phyloP scores from a whole-genome alignment of 2,888 invertebrate species.

The Alloplasta piceator region DNA sequence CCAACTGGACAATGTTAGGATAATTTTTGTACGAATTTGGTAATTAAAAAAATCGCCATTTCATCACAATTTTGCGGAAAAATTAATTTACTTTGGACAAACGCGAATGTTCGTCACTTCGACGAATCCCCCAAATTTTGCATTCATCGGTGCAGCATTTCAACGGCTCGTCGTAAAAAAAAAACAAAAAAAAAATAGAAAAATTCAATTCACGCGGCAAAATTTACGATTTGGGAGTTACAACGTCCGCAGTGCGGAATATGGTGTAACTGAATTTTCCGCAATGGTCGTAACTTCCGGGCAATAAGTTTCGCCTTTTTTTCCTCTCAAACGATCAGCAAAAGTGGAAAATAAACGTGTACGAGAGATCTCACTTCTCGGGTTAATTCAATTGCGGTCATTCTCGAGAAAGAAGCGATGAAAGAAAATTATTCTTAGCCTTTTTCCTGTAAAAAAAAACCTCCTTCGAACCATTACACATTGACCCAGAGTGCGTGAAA shows the following conservation, averaged over 20 bases:
- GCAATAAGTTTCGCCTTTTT: not conserved
- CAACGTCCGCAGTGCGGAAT: not conserved
- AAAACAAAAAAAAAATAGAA: conserved; percentile 1
- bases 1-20: too few species aligned
- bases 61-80: too few species aligned
- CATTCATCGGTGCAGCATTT: not conserved
- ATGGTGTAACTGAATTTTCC: not conserved
- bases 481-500: not conserved
- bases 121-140: conserved; percentile 7
- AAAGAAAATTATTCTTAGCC: too few species aligned
- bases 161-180: not conserved
- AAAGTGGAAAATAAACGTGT: not conserved
- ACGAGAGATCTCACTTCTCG: too few species aligned
- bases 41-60: too few species aligned
- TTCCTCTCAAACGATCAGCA: not conserved
- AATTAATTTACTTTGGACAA: too few species aligned
- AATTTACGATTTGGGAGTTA: not conserved
- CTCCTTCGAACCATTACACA: too few species aligned
- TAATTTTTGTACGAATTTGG: too few species aligned
- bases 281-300: not conserved
- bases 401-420: too few species aligned
- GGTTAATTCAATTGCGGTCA: not conserved
- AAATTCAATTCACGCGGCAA: not conserved
- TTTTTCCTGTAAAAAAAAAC: too few species aligned
- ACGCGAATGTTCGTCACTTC: not conserved